These are phyloP conservation scores for Eupleurogrammus muticus DNA, from an alignment of 2,797 vertebrate genomes.

Conservation along the genomic window DNA sequence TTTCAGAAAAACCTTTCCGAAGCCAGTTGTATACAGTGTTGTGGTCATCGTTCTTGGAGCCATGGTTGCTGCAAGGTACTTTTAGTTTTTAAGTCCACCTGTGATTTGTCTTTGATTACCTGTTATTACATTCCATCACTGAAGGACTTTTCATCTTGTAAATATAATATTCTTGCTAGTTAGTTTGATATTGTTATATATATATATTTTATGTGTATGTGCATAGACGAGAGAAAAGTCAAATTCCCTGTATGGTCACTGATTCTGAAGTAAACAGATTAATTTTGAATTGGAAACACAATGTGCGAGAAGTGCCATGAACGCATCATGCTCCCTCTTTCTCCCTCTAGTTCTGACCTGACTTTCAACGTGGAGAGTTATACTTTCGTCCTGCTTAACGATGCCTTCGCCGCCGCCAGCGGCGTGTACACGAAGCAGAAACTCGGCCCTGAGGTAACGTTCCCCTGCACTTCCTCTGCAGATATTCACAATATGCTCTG, in stretches of 20 bases:
- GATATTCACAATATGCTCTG: not conserved
- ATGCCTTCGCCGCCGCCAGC: slow-evolving; percentile 91
- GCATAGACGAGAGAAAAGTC: too few species aligned
- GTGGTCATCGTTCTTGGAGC: slow-evolving; percentile 86
- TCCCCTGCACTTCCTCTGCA: not conserved
- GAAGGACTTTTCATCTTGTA: too few species aligned
- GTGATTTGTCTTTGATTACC: too few species aligned
- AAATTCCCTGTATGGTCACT: too few species aligned
- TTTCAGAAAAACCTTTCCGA: slow-evolving; percentile 78
- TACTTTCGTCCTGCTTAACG: slow-evolving; percentile 90
- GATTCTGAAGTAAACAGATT: not conserved
- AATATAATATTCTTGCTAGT: too few species aligned
- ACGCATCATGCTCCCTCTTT: not conserved
- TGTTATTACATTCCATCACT: too few species aligned
- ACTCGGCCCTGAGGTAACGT: slow-evolving; percentile 85
- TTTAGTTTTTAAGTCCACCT: too few species aligned
- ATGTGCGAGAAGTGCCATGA: not conserved
- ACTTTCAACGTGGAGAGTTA: slow-evolving; percentile 91
- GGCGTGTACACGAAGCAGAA: slow-evolving; percentile 94
- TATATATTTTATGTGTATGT: too few species aligned
- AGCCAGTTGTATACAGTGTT: slow-evolving; percentile 75
- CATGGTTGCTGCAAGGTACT: slow-evolving; percentile 91
- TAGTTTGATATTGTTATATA: too few species aligned
- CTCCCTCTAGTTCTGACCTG: slow-evolving; percentile 90
- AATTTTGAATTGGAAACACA: not conserved